Evolutionary conservation across 2,113 vertebrate genomes (phyloP).

Genomic region (Apeltes quadracus): DNA sequence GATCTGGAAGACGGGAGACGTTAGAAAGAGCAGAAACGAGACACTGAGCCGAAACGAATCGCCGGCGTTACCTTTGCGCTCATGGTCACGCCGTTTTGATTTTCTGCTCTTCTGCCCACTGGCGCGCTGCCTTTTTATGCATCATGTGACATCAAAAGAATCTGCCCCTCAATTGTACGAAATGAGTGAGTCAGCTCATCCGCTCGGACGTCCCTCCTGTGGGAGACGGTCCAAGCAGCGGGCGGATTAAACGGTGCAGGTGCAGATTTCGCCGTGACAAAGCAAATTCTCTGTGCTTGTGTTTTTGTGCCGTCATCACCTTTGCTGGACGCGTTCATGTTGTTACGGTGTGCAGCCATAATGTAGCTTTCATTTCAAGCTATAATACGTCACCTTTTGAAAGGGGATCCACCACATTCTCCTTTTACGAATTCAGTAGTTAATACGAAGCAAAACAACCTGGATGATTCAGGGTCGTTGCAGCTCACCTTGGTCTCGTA

Average conservation of each 20-base stretch:
- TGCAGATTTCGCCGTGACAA: constrained; percentile 18
- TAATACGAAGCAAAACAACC: background rate
- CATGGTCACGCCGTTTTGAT: constrained; percentile 58
- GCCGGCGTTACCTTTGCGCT: constrained; percentile 52
- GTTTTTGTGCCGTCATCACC: background rate
- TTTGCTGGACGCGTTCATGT: background rate
- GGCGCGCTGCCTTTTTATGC: constrained; percentile 60
- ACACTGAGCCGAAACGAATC: no score
- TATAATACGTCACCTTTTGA: background rate
- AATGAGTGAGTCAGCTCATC: constrained; percentile 61
- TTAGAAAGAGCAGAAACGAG: background rate
- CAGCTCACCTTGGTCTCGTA: background rate
- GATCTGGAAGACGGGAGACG: constrained; percentile 49
- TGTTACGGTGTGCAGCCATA: background rate
- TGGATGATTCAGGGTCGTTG: background rate
- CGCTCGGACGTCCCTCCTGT: constrained; percentile 32
- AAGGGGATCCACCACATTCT: background rate
- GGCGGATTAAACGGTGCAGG: constrained; percentile 19
- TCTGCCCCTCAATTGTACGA: constrained; percentile 51
- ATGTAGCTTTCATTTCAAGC: background rate
- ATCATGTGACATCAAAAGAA: constrained; percentile 65
- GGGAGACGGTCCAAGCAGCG: constrained; percentile 36
- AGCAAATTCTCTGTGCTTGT: constrained; percentile 33
- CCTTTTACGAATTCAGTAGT: background rate
- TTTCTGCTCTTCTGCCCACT: constrained; percentile 53